Base-by-base conservation (phyloP, 2,797 vertebrate genomes). In the Poecilia velifera region DNA sequence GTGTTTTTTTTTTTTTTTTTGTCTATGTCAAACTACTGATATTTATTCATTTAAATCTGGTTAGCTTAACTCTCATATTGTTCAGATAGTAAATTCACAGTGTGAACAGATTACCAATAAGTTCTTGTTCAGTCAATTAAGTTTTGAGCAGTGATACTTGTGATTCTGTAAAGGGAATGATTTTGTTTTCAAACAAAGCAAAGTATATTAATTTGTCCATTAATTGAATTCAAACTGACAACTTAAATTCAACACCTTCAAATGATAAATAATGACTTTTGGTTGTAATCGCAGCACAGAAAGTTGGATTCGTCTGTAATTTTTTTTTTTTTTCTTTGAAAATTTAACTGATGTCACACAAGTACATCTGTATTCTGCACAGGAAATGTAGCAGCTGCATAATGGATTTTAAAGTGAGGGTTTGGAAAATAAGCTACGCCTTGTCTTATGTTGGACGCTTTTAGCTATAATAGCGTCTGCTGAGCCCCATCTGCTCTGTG, bases 391-490 rank as follows among this genome's bases (percentile, higher is more conserved):
- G 25, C 28, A 53, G 20, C 46, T 78, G 68, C 3, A 6, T 86
- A 86, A 91, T 91, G 88, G 88, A 89, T 86, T 88, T 88, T 89
- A 87, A 82, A 89, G 76, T 83, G 79, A 74, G 77, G 72, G 43
- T 77, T 84, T 83, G 76, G 73, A 82, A 85, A 83, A 87, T 75
- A 79, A 79, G 57, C 72, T 59, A 57, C 66, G 51, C 53, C 36
- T n/a, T 6, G 72, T 72, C 22, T 74, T 82, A 75, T 72, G 62
- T 55, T 14, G 76, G 55, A 51, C 10, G 79, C 90, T 90, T 88
- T 90, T 82, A 90, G 78, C 74, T n/a, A 68, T 80, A 79, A 82
- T 76, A 62, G 83, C 84, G 71, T 82, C 75, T 72, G 34, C 31
- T 2, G 31, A 77, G 75, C 66, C 81, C 80, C 80, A 84, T 87